These are phyloP conservation scores for Thunnus maccoyii DNA, from an alignment of 2,113 vertebrate genomes.

Conservation along the genomic window DNA sequence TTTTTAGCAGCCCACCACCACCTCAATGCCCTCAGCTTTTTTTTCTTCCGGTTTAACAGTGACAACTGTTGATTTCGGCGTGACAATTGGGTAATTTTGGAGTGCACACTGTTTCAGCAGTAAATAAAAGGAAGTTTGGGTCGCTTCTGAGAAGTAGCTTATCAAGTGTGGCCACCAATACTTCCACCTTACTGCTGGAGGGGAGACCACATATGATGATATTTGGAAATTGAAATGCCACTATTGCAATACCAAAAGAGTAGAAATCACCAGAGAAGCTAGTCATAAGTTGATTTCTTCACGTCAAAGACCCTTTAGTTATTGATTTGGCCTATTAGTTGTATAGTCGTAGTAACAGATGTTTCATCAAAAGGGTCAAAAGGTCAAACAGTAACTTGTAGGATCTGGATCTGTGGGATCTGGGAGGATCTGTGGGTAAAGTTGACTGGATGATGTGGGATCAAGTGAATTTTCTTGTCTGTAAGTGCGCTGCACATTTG, in stretches of 20 bases:
- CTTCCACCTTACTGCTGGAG: slow-evolving; percentile 43
- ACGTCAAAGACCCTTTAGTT: not conserved
- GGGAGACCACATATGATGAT: not conserved
- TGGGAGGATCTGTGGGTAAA: not conserved
- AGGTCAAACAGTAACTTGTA: not conserved
- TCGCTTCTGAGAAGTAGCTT: slow-evolving; percentile 34
- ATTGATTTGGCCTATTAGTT: not conserved
- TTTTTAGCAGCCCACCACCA: not conserved
- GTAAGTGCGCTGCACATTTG: not conserved
- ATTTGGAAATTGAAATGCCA: slow-evolving; percentile 54
- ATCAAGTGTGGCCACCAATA: slow-evolving; percentile 3
- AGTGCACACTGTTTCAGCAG: not conserved
- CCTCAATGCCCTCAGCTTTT: too few relatives aligned
- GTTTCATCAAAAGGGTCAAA: not conserved
- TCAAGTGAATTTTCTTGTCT: not conserved
- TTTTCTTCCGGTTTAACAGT: too few relatives aligned
- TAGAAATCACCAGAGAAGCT: slow-evolving; percentile 34
- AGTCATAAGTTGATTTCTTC: not conserved
- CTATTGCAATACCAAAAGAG: slow-evolving; percentile 30
- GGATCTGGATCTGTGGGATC: slow-evolving; percentile 1
- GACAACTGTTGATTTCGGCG: not conserved
- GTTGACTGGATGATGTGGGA: not conserved
- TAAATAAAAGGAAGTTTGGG: slow-evolving; percentile 64
- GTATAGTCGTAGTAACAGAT: not conserved
- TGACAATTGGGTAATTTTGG: slow-evolving; percentile 29